Evolutionary conservation across 2,797 vertebrate genomes (phyloP).

Genomic region (Anguilla obscura): DNA sequence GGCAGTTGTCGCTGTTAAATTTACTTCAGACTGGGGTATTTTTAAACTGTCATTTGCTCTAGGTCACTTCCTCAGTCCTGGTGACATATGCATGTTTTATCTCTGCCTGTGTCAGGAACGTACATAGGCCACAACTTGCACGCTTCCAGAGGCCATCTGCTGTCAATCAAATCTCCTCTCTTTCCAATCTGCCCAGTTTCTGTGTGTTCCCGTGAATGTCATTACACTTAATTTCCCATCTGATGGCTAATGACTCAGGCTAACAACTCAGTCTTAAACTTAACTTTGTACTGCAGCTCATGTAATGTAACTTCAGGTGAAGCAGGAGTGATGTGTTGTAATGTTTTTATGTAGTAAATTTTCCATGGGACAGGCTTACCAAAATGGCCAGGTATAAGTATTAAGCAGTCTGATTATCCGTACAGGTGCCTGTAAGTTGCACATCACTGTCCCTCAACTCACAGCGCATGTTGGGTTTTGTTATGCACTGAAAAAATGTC

Average conservation of each 20-base stretch:
- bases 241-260: not conserved
- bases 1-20: conserved; percentile 2
- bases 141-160: not conserved
- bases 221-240: not conserved
- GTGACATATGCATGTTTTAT: not conserved
- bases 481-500: not conserved
- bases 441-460: not conserved
- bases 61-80: not conserved
- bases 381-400: not conserved
- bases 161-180: conserved; percentile 1
- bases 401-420: not conserved
- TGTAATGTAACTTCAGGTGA: not conserved
- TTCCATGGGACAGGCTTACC: not conserved
- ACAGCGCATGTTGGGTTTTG: not conserved
- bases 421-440: not conserved
- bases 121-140: not conserved
- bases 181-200: not conserved
- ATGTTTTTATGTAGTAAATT: not conserved
- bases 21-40: conserved; percentile 9
- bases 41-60: conserved; percentile 19
- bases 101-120: not conserved
- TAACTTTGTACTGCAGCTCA: not conserved
- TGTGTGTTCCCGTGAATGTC: not conserved
- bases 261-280: not conserved
- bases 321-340: not conserved